Evolutionary conservation across 2,113 vertebrate genomes (phyloP).

Genomic region (Megaceryle maxima): DNA sequence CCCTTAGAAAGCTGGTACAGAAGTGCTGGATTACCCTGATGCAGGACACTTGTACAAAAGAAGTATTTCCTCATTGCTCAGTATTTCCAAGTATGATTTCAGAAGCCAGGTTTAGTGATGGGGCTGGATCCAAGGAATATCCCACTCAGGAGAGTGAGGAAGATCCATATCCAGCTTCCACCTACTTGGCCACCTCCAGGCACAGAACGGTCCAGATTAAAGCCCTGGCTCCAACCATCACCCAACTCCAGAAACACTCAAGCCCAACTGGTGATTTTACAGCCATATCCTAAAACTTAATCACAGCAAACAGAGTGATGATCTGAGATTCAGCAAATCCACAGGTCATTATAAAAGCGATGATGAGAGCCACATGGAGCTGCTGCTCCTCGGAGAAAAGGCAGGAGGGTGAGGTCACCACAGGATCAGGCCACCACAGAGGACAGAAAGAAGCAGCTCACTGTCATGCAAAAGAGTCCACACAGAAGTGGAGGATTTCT

Average conservation of each 20-base stretch:
- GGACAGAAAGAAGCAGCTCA: neutral
- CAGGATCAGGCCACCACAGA: neutral
- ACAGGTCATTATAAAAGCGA: neutral
- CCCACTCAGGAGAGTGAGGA: neutral
- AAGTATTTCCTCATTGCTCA: neutral
- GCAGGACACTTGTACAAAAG: neutral
- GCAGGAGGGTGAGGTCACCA: neutral
- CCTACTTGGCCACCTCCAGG: neutral
- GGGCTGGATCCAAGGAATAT: neutral
- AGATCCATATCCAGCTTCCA: neutral
- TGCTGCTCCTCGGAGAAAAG: neutral
- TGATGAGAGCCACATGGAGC: neutral
- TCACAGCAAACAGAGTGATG: accelerated
- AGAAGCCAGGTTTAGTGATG: neutral
- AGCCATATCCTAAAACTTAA: neutral
- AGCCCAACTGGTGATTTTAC: neutral
- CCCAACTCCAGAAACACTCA: neutral
- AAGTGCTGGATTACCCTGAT: neutral
- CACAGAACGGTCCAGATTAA: neutral
- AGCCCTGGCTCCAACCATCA: neutral
- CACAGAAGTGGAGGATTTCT: neutral
- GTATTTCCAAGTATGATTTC: neutral
- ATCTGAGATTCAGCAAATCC: neutral
- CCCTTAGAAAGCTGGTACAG: neutral
- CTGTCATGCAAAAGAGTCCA: accelerated